A percentile compares a stretch with the other conserved stretches of the same genome.
Evolutionary conservation across 2,888 invertebrate genomes (phyloP).

Genomic region (Oegoconia quadripuncta): DNA sequence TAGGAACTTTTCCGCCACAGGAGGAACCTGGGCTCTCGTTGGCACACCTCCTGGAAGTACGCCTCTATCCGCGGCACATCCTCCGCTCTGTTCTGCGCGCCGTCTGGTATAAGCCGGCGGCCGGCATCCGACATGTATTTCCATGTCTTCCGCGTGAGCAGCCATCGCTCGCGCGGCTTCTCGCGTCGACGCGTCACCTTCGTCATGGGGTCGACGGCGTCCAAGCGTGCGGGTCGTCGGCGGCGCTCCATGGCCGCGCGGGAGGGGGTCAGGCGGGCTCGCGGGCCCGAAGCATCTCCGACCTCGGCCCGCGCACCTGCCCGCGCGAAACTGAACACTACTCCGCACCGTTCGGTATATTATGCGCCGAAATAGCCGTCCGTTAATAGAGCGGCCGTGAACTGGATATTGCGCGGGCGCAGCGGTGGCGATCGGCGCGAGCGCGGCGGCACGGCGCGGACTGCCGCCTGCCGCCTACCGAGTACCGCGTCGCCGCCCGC

Average conservation of each 20-base stretch:
- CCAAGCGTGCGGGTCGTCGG: conserved; percentile 60
- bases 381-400: conserved; percentile 75
- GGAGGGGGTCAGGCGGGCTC: conserved; percentile 34
- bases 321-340: conserved; percentile 65
- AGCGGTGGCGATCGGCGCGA: conserved; percentile 23
- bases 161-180: conserved; percentile 88
- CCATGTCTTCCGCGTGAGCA: conserved; percentile 93
- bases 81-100: conserved; percentile 84
- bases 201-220: conserved; percentile 77
- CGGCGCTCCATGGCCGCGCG: conserved; percentile 64
- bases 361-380: conserved; percentile 73
- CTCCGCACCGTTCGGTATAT: conserved; percentile 63
- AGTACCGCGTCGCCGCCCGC: conserved; percentile 10
- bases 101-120: conserved; percentile 90
- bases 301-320: conserved; percentile 66
- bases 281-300: conserved; percentile 39
- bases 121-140: conserved; percentile 96
- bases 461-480: conserved; percentile 21
- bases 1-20: conserved; percentile 91
- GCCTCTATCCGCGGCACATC: conserved; percentile 90
- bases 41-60: conserved; percentile 90
- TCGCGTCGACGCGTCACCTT: conserved; percentile 77
- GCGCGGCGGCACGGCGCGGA: conserved; percentile 19
- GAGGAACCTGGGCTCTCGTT: conserved; percentile 86
- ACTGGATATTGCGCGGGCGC: conserved; percentile 67